Base-by-base conservation (phyloP, 2,888 invertebrate species). In the Atethmia centrago region DNA sequence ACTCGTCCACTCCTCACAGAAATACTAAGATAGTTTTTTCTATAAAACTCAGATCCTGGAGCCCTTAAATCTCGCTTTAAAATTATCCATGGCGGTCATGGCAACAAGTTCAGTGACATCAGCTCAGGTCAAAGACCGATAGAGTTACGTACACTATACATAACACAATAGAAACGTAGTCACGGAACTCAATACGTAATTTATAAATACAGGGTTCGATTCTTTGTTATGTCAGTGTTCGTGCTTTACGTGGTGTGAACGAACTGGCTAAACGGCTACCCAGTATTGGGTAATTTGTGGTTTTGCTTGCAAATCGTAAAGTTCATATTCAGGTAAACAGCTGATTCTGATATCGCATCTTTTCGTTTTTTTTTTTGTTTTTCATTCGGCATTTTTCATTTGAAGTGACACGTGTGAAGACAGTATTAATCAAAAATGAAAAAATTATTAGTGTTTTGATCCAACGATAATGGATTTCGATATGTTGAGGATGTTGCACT, bases 101-200 rank as follows among this genome's bases (percentile, higher is more conserved):
- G 71, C 45, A 56, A 76, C 79, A 53, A 69, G 68, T 55, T 68
- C 56, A 65, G n/a, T 82, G 80, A 80, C 82, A 80, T 84, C 73
- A 67, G 19, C 47, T 40, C n/a, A 72, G 82, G 63, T 78, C 72
- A 69, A 65, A 53, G 74, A 77, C 84, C 86, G 77, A 71, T 83
- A 75, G 59, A 70, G 72, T 75, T 74, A 58, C 74, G 75, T 55
- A 56, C 59, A 58, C 51, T 49, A 36, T 53, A 61, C 62, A 68
- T 77, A 71, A 77, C 66, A 85, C 75, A 82, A 85, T 83, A 74
- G 78, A 42, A 75, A 64, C 40, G 31, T 72, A 73, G 65, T 56
- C 73, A 65, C 67, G 75, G 78, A 83, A 77, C 81, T 69, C 40
- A 62, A 62, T 28, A 73, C 74, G 76, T 85, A 77, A 85, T 79